These are phyloP conservation scores for Drosophila watanabei DNA, from an alignment of 1,140 invertebrate genomes.

Conservation along the genomic window DNA sequence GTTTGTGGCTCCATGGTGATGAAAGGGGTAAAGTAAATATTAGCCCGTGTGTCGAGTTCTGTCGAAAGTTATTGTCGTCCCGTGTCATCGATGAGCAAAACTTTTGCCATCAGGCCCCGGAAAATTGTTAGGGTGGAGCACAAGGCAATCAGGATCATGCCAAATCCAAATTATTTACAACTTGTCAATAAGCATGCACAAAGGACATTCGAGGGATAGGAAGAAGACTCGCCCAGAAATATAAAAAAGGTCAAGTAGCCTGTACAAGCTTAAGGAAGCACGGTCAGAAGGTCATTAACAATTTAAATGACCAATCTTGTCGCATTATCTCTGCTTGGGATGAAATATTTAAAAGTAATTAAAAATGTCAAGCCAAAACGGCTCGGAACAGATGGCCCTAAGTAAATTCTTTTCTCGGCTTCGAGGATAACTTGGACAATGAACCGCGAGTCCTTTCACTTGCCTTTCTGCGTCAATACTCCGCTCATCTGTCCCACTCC, in stretches of 20 bases:
- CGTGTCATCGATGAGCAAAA: constrained; percentile 34
- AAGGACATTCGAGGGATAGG: constrained; percentile 8
- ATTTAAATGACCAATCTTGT: constrained; percentile 53
- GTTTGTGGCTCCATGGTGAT: neutral
- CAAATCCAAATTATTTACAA: constrained; percentile 61
- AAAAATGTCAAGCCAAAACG: constrained; percentile 55
- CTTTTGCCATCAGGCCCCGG: constrained; percentile 25
- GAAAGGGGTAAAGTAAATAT: constrained; percentile 2
- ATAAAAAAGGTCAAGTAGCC: constrained; percentile 28
- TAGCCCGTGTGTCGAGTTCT: neutral
- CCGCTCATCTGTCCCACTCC: neutral
- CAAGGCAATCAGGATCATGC: constrained; percentile 50
- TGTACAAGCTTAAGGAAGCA: neutral
- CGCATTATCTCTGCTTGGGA: constrained; percentile 26
- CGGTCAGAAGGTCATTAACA: constrained; percentile 45
- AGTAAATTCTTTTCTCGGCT: constrained; percentile 22
- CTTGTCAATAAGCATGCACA: constrained; percentile 55
- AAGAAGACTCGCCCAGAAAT: too few relatives aligned
- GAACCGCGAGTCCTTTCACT: constrained; percentile 11
- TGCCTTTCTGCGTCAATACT: constrained; percentile 14
- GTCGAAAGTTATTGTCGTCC: neutral
- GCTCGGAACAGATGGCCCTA: constrained; percentile 14
- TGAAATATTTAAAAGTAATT: constrained; percentile 60
- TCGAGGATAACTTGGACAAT: constrained; percentile 20
- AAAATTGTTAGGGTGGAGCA: constrained; percentile 10